Percentiles rank a stretch among this genome's conserved stretches.
Conservation (phyloP, 2,113 vertebrate species). For the Melierax canorus region DNA sequence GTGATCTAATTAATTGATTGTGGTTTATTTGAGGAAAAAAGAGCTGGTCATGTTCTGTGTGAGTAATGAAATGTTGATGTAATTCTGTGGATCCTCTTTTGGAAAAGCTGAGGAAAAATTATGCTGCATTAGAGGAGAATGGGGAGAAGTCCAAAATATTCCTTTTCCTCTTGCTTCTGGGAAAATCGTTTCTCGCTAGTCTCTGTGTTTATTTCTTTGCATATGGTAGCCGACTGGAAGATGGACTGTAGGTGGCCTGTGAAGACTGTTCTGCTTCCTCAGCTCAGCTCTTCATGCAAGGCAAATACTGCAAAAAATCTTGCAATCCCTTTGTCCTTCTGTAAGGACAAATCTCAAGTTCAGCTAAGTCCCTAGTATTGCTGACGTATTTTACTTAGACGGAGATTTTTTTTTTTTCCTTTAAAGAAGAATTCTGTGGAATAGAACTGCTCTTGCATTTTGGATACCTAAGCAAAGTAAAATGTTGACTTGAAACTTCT, state of each 20-base stretch:
- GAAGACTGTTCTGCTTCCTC: not conserved
- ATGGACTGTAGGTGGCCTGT: not conserved
- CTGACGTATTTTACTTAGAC: not conserved
- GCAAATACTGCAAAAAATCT: not conserved
- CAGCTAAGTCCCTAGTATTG: not conserved
- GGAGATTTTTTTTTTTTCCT: not conserved
- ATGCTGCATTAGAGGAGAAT: not conserved
- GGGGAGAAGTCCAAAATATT: not conserved
- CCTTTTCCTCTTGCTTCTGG: not conserved
- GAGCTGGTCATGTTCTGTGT: not conserved
- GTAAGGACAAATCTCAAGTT: not conserved
- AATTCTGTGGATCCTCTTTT: not conserved
- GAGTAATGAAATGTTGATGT: not conserved
- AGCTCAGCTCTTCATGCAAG: not conserved
- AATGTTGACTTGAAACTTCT: not conserved
- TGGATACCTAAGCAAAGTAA: not conserved
- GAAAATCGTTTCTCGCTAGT: not conserved
- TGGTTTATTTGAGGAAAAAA: not conserved
- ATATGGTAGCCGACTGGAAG: not conserved
- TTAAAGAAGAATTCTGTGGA: not conserved
- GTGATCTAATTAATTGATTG: conserved; percentile 11
- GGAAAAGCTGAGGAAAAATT: not conserved
- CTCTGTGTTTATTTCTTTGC: not conserved
- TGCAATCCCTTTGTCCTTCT: not conserved
- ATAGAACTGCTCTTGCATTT: not conserved